These are phyloP conservation scores for Sebastes paucispinis DNA, from an alignment of 2,797 vertebrate species.

Conservation along the genomic window DNA sequence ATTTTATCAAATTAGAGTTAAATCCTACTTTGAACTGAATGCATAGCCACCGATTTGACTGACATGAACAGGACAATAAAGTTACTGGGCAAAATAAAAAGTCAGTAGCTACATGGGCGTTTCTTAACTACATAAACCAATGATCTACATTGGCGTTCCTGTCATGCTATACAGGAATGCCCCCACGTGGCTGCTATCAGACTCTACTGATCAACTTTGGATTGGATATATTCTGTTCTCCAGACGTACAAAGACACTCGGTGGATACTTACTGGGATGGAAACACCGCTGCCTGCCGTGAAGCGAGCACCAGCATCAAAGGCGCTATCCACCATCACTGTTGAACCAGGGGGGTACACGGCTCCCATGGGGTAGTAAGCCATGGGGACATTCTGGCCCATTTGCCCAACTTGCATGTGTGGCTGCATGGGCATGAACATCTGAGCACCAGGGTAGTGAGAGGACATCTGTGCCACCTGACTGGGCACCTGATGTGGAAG, in stretches of 20 bases:
- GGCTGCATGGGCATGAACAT: constrained; percentile 93
- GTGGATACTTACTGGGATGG: constrained; percentile 89
- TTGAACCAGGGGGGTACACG: constrained; percentile 89
- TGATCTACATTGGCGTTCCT: too few species aligned
- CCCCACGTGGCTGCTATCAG: too few species aligned
- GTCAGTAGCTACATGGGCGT: too few species aligned
- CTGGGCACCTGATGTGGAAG: constrained; percentile 87
- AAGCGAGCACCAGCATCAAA: constrained; percentile 94
- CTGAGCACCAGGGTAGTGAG: constrained; percentile 89
- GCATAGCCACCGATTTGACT: too few species aligned
- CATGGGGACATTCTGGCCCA: constrained; percentile 92
- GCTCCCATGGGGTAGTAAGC: constrained; percentile 93
- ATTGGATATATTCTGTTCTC: neutral
- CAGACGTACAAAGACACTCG: too few species aligned
- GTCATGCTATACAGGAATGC: too few species aligned
- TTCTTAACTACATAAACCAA: too few species aligned
- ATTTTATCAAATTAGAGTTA: too few species aligned
- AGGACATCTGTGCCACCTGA: constrained; percentile 91
- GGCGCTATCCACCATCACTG: constrained; percentile 90
- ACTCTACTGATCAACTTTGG: neutral
- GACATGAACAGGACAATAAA: too few species aligned
- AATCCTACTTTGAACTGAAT: too few species aligned
- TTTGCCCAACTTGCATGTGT: constrained; percentile 86
- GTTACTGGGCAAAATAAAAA: too few species aligned
- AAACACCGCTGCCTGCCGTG: constrained; percentile 83